These are phyloP conservation scores for Bursaphelenchus okinawaensis DNA, from an alignment of 2,888 invertebrate species.

Conservation along the genomic window DNA sequence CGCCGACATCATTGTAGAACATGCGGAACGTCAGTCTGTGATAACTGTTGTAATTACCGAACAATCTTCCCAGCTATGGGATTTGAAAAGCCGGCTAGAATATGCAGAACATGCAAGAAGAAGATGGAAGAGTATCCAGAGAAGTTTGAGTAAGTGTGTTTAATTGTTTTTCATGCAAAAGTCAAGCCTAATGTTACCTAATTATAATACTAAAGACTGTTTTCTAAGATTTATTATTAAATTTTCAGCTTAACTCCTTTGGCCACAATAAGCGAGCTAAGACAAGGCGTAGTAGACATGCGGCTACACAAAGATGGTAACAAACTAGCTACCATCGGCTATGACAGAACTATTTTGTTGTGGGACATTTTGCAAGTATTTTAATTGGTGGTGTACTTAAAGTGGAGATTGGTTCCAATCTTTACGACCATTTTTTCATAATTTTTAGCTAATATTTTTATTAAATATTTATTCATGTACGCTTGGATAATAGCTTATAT, in stretches of 20 bases:
- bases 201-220: not conserved
- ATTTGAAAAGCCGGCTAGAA: slow-evolving; percentile 91
- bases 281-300: slow-evolving; percentile 81
- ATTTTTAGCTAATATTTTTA: not conserved
- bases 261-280: slow-evolving; percentile 89
- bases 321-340: slow-evolving; percentile 83
- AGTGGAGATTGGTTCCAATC: no score
- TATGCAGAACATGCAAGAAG: slow-evolving; percentile 81
- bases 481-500: not conserved
- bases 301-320: slow-evolving; percentile 77
- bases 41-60: slow-evolving; percentile 79
- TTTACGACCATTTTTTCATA: not conserved
- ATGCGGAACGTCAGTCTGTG: slow-evolving; percentile 92
- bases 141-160: slow-evolving; percentile 47
- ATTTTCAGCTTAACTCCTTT: slow-evolving; percentile 77
- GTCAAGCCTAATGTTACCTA: not conserved
- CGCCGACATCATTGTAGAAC: slow-evolving; percentile 64
- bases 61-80: slow-evolving; percentile 91
- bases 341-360: slow-evolving; percentile 83
- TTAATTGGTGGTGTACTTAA: no score
- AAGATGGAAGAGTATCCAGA: slow-evolving; percentile 51
- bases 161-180: not conserved
- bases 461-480: not conserved
- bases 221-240: not conserved
- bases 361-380: slow-evolving; percentile 43